Evolutionary conservation across 2,888 invertebrate genomes (phyloP).

Genomic region (Eulithis testata): DNA sequence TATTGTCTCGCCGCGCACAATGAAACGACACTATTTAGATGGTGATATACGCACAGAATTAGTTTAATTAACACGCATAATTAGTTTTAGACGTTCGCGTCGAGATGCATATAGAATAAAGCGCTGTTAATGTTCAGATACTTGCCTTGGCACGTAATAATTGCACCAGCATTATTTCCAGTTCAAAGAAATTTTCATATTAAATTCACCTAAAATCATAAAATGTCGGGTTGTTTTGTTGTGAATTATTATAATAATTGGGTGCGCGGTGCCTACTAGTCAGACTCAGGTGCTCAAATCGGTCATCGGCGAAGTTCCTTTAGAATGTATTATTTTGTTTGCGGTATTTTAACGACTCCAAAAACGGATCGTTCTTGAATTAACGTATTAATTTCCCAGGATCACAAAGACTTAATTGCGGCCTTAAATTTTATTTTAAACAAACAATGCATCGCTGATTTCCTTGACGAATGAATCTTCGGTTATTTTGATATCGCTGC

Average conservation of each 20-base stretch:
- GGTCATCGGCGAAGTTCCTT: slow-evolving; percentile 50
- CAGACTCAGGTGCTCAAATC: slow-evolving; percentile 50
- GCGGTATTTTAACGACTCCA: slow-evolving; percentile 71
- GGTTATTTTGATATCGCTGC: slow-evolving; percentile 63
- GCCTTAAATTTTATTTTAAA: slow-evolving; percentile 78
- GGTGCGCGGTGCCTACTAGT: slow-evolving; percentile 38
- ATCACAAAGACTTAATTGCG: slow-evolving; percentile 74
- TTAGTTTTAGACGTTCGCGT: slow-evolving; percentile 67
- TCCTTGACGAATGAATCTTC: slow-evolving; percentile 41
- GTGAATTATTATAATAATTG: slow-evolving; percentile 53
- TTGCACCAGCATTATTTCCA: slow-evolving; percentile 54
- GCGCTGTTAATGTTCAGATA: slow-evolving; percentile 54
- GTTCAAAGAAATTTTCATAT: slow-evolving; percentile 62
- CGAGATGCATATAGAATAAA: slow-evolving; percentile 60
- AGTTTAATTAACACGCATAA: slow-evolving; percentile 79
- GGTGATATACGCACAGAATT: slow-evolving; percentile 75
- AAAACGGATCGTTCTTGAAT: slow-evolving; percentile 61
- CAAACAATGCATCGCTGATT: slow-evolving; percentile 61
- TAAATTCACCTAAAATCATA: slow-evolving; percentile 50
- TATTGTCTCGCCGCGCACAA: slow-evolving; percentile 79
- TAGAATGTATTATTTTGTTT: slow-evolving; percentile 61
- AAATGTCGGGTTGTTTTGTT: slow-evolving; percentile 48
- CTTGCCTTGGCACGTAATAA: slow-evolving; percentile 55
- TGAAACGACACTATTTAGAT: slow-evolving; percentile 77
- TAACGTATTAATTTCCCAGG: slow-evolving; percentile 72